phyloP scores from a whole-genome alignment of 2,797 vertebrate species.

The Eulemur rubriventer region DNA sequence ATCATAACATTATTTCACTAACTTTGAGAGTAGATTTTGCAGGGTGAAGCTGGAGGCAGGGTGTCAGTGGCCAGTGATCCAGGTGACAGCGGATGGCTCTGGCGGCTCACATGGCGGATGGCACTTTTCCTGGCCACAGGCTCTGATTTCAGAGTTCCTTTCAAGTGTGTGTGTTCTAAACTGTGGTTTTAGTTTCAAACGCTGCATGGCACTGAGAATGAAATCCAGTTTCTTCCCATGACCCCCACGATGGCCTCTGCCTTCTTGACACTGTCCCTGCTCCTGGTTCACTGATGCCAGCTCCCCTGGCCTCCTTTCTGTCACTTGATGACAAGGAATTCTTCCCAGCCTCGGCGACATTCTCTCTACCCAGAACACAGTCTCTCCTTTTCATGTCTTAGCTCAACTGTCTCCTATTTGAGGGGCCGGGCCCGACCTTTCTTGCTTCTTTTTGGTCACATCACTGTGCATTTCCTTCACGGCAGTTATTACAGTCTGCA shows the following conservation, averaged over 20 bases:
- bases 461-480: background rate
- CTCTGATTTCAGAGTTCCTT: slow-evolving; percentile 48
- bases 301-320: background rate
- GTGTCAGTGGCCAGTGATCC: accelerated
- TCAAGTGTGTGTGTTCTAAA: background rate
- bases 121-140: background rate
- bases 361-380: background rate
- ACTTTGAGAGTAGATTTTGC: background rate
- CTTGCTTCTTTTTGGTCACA: background rate
- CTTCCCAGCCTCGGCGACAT: background rate
- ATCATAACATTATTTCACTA: background rate
- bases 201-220: background rate
- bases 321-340: background rate
- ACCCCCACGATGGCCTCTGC: background rate
- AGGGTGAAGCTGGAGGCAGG: background rate
- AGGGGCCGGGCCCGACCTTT: background rate
- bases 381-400: background rate
- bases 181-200: slow-evolving; percentile 33
- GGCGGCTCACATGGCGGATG: background rate
- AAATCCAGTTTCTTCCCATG: slow-evolving; percentile 60
- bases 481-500: background rate
- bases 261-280: background rate
- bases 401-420: background rate
- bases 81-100: background rate
- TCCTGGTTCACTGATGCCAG: background rate